Evolutionary conservation across 2,113 vertebrate genomes (phyloP).

Genomic region (Ctenodactylus gundi): DNA sequence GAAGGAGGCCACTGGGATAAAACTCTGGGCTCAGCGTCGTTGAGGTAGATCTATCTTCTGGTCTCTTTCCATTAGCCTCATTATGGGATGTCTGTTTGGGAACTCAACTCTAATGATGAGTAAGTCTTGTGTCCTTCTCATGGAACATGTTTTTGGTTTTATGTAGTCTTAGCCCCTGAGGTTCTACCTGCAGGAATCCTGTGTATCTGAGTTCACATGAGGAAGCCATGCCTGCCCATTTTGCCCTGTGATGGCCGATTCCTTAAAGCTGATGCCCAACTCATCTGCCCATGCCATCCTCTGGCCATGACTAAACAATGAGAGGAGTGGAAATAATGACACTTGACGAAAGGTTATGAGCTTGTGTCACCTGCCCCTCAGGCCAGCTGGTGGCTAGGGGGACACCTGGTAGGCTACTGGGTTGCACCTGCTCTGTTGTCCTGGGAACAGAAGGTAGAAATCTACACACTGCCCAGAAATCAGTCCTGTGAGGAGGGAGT

Average conservation of each 20-base stretch:
- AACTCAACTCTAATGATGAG: background rate
- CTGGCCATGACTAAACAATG: too few species aligned
- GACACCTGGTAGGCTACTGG: background rate
- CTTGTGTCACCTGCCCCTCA: accelerated
- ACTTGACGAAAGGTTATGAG: background rate
- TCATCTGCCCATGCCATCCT: accelerated
- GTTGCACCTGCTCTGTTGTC: background rate
- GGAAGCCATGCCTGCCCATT: background rate
- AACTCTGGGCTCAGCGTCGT: background rate
- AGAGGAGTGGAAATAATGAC: background rate
- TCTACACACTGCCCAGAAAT: background rate
- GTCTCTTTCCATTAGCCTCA: background rate
- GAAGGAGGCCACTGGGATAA: background rate
- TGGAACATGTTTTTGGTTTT: too few species aligned
- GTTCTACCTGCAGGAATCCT: background rate
- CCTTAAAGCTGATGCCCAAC: background rate
- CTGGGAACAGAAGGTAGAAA: background rate
- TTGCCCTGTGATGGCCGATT: accelerated
- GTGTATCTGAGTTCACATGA: background rate
- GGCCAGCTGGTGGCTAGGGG: background rate
- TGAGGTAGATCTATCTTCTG: background rate
- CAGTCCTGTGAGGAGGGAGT: background rate
- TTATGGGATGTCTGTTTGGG: background rate
- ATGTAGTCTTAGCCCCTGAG: background rate
- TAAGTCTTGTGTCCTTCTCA: background rate